Conservation (phyloP, 2,797 vertebrate species). For the Myotis myotis region DNA sequence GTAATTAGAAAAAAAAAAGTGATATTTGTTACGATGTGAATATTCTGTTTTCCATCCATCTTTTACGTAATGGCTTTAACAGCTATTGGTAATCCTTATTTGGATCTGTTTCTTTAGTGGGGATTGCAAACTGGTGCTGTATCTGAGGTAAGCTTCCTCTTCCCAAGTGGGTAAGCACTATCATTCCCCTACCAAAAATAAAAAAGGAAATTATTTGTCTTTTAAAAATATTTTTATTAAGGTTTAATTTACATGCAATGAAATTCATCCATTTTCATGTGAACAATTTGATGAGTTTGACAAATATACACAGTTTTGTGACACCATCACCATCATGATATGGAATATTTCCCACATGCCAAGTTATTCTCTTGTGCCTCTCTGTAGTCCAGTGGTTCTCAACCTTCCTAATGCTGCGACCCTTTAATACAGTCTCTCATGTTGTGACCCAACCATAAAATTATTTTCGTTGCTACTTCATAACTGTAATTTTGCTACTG, state of each 20-base stretch:
- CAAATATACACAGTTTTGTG: not conserved
- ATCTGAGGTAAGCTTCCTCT: not conserved
- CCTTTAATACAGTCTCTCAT: too few species aligned
- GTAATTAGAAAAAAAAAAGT: not conserved
- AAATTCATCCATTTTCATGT: not conserved
- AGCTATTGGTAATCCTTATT: not conserved
- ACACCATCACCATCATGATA: not conserved
- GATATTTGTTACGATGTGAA: not conserved
- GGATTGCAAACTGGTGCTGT: not conserved
- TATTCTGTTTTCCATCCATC: not conserved
- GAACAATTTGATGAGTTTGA: not conserved
- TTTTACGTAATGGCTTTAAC: not conserved
- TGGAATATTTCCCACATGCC: not conserved
- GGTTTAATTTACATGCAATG: not conserved
- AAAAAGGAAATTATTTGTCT: not conserved
- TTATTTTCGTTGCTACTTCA: too few species aligned
- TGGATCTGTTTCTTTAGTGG: not conserved
- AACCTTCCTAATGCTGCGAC: too few species aligned
- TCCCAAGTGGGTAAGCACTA: not conserved
- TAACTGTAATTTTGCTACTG: too few species aligned
- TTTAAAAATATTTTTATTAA: not conserved
- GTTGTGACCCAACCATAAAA: too few species aligned
- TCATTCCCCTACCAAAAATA: not conserved
- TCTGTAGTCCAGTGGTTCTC: not conserved
- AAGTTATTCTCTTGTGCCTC: not conserved